Conservation (phyloP, 2,888 invertebrate genomes). For the Graphium colonna region DNA sequence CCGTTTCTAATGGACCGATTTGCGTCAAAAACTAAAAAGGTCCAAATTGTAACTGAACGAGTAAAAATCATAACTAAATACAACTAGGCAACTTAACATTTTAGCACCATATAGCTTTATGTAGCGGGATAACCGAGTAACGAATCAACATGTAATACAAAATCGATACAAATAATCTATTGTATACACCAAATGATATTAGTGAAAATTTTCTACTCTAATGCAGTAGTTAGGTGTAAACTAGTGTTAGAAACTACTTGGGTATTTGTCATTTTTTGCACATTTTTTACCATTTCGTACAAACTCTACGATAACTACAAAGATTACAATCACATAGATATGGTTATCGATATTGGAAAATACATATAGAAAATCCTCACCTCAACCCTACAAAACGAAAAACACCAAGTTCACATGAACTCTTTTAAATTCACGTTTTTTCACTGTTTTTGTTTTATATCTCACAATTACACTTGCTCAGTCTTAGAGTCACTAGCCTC, state of each 20-base stretch:
- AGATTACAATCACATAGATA: conserved; percentile 30
- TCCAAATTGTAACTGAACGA: neutral
- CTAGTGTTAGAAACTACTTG: conserved; percentile 27
- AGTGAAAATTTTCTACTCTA: conserved; percentile 45
- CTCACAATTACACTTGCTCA: conserved; percentile 31
- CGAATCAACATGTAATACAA: neutral
- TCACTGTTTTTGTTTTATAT: neutral
- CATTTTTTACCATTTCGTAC: conserved; percentile 6
- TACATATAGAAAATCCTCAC: conserved; percentile 9
- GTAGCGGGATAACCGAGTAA: conserved; percentile 1
- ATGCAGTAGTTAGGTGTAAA: too few relatives aligned
- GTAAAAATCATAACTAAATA: conserved; percentile 2
- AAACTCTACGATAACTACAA: conserved; percentile 23
- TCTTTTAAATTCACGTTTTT: too few relatives aligned
- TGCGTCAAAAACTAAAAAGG: neutral
- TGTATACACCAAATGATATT: conserved; percentile 30
- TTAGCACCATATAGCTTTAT: conserved; percentile 18
- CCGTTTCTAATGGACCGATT: neutral
- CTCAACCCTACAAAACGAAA: too few relatives aligned
- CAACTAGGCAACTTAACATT: conserved; percentile 14
- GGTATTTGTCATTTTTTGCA: conserved; percentile 26
- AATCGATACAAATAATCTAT: neutral
- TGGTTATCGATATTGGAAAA: conserved; percentile 30
- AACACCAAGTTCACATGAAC: too few relatives aligned
- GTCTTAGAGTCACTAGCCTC: conserved; percentile 35